Base-by-base conservation (phyloP, 2,888 invertebrate species). In the Eupithecia subumbrata region DNA sequence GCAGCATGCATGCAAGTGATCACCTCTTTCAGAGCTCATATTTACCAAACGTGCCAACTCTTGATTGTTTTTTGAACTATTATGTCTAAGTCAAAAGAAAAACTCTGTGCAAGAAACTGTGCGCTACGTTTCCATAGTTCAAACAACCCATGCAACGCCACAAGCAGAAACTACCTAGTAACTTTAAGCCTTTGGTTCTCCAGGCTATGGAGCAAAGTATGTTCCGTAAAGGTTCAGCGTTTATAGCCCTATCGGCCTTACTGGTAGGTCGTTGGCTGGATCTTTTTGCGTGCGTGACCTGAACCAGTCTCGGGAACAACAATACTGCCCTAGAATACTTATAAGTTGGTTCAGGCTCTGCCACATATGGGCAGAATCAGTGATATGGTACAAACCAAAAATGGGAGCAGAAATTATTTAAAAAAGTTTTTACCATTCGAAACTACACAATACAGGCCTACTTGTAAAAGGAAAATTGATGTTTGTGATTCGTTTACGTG, bases 231-330 rank as follows among this genome's bases (percentile, higher is more conserved):
- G 22, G 43, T 43, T 25, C 22, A 68, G 18, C 22, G 2, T 68
- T 68, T 68, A 68, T 68, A 68, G 68, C 45, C 8, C 25, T 48
- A 60, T 64, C 64, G 68, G 72, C 76, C 77, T 75, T 60, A 52
- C 72, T 63, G 72, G 68, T 74, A 71, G 52, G 73, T 75, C 72
- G 69, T 66, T 70, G 72, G 22, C 68, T 75, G 67, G 60, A 43
- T 73, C 68, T 75, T 72, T 74, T 77, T 73, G 77, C 75, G 75
- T 77, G 75, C 75, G 71, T 77, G 77, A 73, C 75, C 75, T 71
- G 71, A 73, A 73, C 77, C 75, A 77, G 77, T 77, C 71, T 71
- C 48, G 66, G 70, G 52, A 48, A n/a, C 71, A 71, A 77, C 77
- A 75, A 75, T 75, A 75, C 74, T 72, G 70, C 22, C 63, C 63